These are phyloP conservation scores for Fregetta grallaria DNA, from an alignment of 2,113 vertebrate genomes.

Conservation along the genomic window DNA sequence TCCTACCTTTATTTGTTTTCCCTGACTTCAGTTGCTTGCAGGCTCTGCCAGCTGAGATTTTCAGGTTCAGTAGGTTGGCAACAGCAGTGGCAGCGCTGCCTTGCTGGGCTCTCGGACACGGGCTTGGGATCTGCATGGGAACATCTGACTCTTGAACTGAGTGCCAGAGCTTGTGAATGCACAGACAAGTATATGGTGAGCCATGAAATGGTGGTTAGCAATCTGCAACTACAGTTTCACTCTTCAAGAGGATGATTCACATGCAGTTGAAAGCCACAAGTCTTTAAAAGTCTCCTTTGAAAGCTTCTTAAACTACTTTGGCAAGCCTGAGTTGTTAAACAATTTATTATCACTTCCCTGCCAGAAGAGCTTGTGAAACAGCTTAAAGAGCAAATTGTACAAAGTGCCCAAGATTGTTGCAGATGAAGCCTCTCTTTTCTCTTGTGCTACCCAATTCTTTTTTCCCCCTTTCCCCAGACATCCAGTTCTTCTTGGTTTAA, in stretches of 20 bases:
- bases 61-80: background rate
- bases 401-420: background rate
- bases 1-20: background rate
- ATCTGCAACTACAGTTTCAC: background rate
- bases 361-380: conserved; percentile 28
- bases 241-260: background rate
- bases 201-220: background rate
- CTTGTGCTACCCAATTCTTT: background rate
- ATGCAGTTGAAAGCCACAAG: background rate
- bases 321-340: conserved; percentile 13
- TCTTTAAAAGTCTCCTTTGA: conserved; percentile 1
- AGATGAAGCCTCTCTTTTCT: conserved; percentile 10
- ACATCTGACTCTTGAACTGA: background rate
- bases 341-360: conserved; percentile 36
- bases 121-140: background rate
- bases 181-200: background rate
- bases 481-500: background rate
- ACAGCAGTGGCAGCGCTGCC: background rate
- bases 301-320: conserved; percentile 29
- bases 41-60: background rate
- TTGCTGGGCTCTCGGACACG: rapidly evolving
- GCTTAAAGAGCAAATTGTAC: conserved; percentile 2
- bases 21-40: background rate
- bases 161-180: background rate
- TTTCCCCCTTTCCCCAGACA: background rate